Percentiles rank a stretch among this genome's conserved stretches.
phyloP scores from a whole-genome alignment of 2,888 invertebrate genomes.

The Heliconius cydno region DNA sequence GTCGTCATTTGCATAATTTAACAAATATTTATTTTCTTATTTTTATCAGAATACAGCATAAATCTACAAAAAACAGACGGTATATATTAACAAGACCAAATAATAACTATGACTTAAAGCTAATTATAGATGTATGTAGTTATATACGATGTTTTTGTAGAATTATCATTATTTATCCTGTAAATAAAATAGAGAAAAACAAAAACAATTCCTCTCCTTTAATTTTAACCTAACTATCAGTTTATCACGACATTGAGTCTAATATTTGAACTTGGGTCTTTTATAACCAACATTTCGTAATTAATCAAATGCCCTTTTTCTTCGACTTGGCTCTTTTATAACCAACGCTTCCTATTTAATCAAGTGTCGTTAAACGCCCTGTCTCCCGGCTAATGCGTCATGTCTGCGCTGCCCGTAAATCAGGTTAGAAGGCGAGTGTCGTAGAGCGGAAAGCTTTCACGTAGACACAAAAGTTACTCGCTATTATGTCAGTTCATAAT shows the following conservation, averaged over 20 bases:
- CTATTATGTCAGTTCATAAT: conserved; percentile 41
- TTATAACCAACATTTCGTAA: no score
- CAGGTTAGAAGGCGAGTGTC: conserved; percentile 48
- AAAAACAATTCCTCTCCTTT: not conserved
- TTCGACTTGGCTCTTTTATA: conserved; percentile 2
- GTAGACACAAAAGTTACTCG: conserved; percentile 43
- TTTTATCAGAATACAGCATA: no score
- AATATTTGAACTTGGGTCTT: not conserved
- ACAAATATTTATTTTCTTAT: no score
- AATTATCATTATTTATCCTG: not conserved
- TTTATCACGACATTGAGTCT: not conserved
- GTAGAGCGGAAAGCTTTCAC: conserved; percentile 44
- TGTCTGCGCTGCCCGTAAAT: conserved; percentile 39
- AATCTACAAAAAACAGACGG: no score
- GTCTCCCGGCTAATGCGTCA: conserved; percentile 27
- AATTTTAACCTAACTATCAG: not conserved
- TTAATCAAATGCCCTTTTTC: no score
- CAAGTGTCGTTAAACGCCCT: conserved; percentile 24
- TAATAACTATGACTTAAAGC: not conserved
- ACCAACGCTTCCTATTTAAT: conserved; percentile 13
- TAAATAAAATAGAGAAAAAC: not conserved
- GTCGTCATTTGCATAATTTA: no score
- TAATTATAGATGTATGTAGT: no score
- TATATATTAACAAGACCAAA: not conserved
- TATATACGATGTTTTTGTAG: no score